Conservation (phyloP, 2,888 invertebrate genomes). For the Yponomeuta cagnagella region DNA sequence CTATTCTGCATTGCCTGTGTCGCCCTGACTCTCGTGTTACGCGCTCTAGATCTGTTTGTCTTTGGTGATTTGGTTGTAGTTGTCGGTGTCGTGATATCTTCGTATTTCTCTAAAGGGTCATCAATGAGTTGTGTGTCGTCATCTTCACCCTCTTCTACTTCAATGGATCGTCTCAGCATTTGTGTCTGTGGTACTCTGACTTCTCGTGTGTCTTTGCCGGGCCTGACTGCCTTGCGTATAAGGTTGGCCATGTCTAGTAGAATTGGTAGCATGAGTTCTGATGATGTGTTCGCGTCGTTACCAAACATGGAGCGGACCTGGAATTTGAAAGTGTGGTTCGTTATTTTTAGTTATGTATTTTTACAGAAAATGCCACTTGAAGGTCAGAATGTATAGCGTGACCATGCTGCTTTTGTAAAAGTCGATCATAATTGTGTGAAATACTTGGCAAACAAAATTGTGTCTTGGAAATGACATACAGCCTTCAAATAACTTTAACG, state of each 20-base stretch:
- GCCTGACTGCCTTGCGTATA: slow-evolving; percentile 67
- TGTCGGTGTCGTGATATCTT: slow-evolving; percentile 25
- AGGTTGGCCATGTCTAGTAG: slow-evolving; percentile 80
- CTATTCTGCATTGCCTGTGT: slow-evolving; percentile 13
- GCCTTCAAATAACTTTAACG: not conserved
- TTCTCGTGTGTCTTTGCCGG: slow-evolving; percentile 53
- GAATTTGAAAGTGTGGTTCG: slow-evolving; percentile 30
- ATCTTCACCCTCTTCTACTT: slow-evolving; percentile 30
- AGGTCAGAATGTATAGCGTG: not conserved
- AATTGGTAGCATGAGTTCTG: slow-evolving; percentile 78
- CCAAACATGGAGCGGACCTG: slow-evolving; percentile 78
- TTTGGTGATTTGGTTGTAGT: slow-evolving; percentile 29
- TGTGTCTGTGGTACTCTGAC: slow-evolving; percentile 31
- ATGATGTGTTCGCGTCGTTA: slow-evolving; percentile 68
- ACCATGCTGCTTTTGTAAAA: too few species aligned
- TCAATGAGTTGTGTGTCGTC: slow-evolving; percentile 39
- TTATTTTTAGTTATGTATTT: not conserved
- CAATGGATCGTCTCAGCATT: slow-evolving; percentile 10
- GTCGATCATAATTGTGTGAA: not conserved
- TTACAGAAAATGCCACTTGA: not conserved
- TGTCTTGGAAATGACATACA: not conserved
- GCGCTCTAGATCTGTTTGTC: slow-evolving; percentile 14
- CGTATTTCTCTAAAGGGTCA: slow-evolving; percentile 45
- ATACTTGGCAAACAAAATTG: not conserved
- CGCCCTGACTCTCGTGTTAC: slow-evolving; percentile 24